phyloP scores from a whole-genome alignment of 2,888 invertebrate species.

The Formica aserva region DNA sequence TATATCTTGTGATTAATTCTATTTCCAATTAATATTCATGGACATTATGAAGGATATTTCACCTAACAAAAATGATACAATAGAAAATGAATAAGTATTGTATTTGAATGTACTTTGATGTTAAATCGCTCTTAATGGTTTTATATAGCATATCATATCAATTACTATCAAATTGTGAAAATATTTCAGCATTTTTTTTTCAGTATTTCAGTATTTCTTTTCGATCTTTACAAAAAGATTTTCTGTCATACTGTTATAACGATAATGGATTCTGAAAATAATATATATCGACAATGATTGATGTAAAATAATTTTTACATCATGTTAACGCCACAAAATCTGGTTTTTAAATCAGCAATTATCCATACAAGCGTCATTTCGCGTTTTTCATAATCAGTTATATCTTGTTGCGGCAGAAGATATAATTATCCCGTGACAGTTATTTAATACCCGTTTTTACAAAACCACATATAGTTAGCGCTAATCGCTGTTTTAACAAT shows the following conservation, averaged over 20 bases:
- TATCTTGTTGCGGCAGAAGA: constrained; percentile 18
- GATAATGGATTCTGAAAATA: constrained; percentile 2
- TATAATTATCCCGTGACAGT: constrained; percentile 37
- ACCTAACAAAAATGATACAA: not conserved
- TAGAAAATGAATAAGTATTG: not conserved
- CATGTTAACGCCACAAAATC: constrained; percentile 25
- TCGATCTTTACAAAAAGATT: not conserved
- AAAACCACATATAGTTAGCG: constrained; percentile 16
- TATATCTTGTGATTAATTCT: constrained; percentile 16
- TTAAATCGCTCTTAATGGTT: not conserved
- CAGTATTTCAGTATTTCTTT: not conserved
- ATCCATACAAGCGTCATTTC: not conserved
- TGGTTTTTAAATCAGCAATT: constrained; percentile 44
- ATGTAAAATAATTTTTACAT: constrained; percentile 18
- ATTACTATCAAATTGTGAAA: not conserved
- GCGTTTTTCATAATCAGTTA: constrained; percentile 37
- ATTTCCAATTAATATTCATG: constrained; percentile 30
- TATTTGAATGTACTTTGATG: not conserved
- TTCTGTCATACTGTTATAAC: not conserved
- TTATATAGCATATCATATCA: not conserved
- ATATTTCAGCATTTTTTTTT: not conserved
- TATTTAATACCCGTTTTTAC: constrained; percentile 24
- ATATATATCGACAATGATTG: not conserved
- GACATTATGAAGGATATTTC: not conserved
- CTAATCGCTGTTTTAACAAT: constrained; percentile 13